phyloP scores from a whole-genome alignment of 2,888 invertebrate genomes.

The Ectemnius lituratus region DNA sequence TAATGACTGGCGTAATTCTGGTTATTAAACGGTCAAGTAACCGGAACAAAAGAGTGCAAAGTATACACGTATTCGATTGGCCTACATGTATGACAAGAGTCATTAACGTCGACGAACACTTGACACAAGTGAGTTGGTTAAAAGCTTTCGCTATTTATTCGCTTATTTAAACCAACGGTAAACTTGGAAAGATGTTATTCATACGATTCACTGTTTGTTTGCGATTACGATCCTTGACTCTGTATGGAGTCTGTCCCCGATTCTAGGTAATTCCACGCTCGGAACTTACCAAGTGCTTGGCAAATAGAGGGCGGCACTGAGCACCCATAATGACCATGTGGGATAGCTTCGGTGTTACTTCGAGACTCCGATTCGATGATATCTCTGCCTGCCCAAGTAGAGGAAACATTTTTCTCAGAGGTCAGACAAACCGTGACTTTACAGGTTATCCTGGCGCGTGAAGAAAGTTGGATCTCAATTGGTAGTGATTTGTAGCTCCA shows the following conservation, averaged over 20 bases:
- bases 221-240: conserved; percentile 17
- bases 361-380: conserved; percentile 6
- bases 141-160: conserved; percentile 44
- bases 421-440: too few species aligned
- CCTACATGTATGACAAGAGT: too few species aligned
- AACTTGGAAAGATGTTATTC: conserved; percentile 25
- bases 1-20: too few species aligned
- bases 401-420: too few species aligned
- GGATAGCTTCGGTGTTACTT: conserved; percentile 16
- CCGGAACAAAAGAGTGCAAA: too few species aligned
- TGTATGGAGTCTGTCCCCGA: conserved; percentile 2
- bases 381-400: neutral
- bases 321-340: conserved; percentile 10
- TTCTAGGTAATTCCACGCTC: neutral
- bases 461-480: conserved; percentile 28
- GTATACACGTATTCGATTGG: too few species aligned
- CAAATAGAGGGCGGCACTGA: conserved; percentile 12
- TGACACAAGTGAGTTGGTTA: too few species aligned
- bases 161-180: conserved; percentile 12
- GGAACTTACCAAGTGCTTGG: conserved; percentile 7
- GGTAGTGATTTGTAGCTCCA: neutral
- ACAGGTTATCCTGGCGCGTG: too few species aligned
- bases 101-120: too few species aligned
- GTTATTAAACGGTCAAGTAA: too few species aligned
- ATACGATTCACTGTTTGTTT: conserved; percentile 13